Base-by-base conservation (phyloP, 2,113 vertebrate species). In the Prionailurus viverrinus region DNA sequence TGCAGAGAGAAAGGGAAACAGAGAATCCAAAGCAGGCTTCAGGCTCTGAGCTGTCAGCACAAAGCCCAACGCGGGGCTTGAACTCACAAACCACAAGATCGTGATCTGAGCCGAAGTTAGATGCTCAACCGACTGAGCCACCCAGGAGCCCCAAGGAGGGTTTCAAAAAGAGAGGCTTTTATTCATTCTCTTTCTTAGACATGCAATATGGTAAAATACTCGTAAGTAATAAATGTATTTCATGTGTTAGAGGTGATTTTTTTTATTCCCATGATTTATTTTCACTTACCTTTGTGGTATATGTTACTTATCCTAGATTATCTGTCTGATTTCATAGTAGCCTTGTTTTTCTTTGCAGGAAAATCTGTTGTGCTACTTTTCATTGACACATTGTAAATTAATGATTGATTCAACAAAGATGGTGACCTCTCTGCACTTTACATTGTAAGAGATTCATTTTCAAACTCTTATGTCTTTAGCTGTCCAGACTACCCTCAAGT, bases 401-500 rank as follows among this genome's bases (percentile, higher is more conserved):
- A 93, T 73, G 73, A 80, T 33, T 97, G 3, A 61, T 85, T 76
- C 15, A 95, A 3, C 83, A 91, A 76, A 95, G 23, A 63, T 91
- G 36, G 69, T 71, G 27, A 80, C 11, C 53, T 91, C 73, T 78
- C 18, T 1, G 5, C 76, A 31, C 12, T 91, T 85, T 18, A 74
- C 76, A 14, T 91, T 94, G 90, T 45, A 85, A 84, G 12, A 69
- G 95, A 29, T 45, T 79, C 21, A 89, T 19, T 21, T 21, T 45
- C 86, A 97, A 95, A 51, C 69, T 96, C 78, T 58, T 97, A 7
- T 99, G n/a, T 98, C 87, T 48, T 41, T 97, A 99, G 99, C 98
- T 96, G 99, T 99, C 65, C 99, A 99, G 98, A 98, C 99, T 51
- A 99, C 99, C 1, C 98, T 99, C 86, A 99, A 99, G 98, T 99